Conservation (phyloP, 2,888 invertebrate species). For the Macrosiphum euphorbiae region DNA sequence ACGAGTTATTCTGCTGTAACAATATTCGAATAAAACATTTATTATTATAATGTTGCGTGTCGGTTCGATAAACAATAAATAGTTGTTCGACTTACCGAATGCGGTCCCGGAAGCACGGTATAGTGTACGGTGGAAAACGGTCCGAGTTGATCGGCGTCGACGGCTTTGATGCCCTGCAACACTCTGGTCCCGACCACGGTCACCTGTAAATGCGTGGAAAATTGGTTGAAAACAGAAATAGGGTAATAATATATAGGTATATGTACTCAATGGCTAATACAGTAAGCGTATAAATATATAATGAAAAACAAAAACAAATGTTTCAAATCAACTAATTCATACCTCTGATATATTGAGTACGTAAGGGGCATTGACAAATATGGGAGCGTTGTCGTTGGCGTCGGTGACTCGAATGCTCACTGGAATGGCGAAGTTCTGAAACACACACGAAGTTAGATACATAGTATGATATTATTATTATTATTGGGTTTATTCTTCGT, state of each 20-base stretch:
- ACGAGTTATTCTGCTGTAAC: background rate
- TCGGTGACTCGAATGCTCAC: slow-evolving; percentile 89
- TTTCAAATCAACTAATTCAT: slow-evolving; percentile 34
- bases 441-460: slow-evolving; percentile 60
- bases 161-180: slow-evolving; percentile 82
- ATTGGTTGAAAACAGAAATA: background rate
- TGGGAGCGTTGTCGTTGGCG: slow-evolving; percentile 91
- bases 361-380: slow-evolving; percentile 86
- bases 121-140: slow-evolving; percentile 90
- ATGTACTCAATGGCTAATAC: background rate
- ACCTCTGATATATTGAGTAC: slow-evolving; percentile 87
- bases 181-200: slow-evolving; percentile 77
- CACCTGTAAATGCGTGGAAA: slow-evolving; percentile 70
- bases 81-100: slow-evolving; percentile 74
- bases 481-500: background rate
- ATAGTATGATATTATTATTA: background rate
- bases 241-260: background rate
- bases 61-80: background rate
- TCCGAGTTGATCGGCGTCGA: slow-evolving; percentile 89
- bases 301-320: background rate
- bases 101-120: slow-evolving; percentile 82
- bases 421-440: slow-evolving; percentile 82
- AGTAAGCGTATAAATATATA: background rate
- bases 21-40: background rate
- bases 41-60: background rate